A percentile compares a stretch with the other conserved stretches of the same genome.
phyloP scores from a whole-genome alignment of 2,113 vertebrate species.

The Paramisgurnus dabryanus region DNA sequence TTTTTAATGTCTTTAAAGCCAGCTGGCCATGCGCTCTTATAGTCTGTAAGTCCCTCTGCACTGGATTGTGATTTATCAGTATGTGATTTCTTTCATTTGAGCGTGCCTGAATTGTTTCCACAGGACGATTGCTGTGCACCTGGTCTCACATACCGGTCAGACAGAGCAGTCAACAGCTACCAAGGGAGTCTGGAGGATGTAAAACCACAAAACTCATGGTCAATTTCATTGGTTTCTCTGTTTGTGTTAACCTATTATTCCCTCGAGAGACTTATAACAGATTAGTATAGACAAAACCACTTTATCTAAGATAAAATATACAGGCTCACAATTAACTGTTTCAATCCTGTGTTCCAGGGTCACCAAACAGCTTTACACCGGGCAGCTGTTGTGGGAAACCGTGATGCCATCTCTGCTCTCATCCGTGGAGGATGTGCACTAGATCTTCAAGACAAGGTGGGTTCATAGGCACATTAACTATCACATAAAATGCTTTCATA shows the following conservation, averaged over 20 bases:
- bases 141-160: not conserved
- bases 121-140: slow-evolving; percentile 1
- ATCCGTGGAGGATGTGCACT: slow-evolving; percentile 86
- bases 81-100: not conserved
- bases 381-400: slow-evolving; percentile 84
- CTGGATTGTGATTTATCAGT: slow-evolving; percentile 6
- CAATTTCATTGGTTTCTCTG: not conserved
- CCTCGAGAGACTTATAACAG: not conserved
- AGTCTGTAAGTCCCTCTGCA: slow-evolving; percentile 2
- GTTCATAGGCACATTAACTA: not conserved
- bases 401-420: slow-evolving; percentile 76
- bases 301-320: not conserved
- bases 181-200: slow-evolving; percentile 27
- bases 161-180: not conserved
- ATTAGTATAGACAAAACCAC: not conserved
- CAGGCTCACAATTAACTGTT: not conserved
- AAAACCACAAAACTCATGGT: slow-evolving; percentile 42
- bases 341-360: slow-evolving; percentile 62
- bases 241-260: not conserved
- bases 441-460: slow-evolving; percentile 88
- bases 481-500: not conserved
- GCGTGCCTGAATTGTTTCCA: slow-evolving; percentile 12
- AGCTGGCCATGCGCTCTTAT: slow-evolving; percentile 15
- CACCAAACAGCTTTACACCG: slow-evolving; percentile 86
- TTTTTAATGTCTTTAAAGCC: slow-evolving; percentile 13